Base-by-base conservation (phyloP, 2,113 vertebrate genomes). In the Kryptolebias marmoratus region DNA sequence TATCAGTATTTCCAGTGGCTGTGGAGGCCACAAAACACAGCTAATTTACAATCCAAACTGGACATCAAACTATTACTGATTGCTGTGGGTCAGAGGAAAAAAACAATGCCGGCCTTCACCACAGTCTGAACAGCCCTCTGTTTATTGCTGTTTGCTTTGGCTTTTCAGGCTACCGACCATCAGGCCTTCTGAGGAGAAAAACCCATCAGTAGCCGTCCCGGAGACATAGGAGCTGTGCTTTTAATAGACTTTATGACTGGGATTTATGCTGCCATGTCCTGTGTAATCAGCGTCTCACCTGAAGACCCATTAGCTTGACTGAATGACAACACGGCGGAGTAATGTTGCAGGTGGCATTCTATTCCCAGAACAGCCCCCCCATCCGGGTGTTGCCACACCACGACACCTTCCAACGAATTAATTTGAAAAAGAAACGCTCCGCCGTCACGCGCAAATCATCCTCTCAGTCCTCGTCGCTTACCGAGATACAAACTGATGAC, bases 81-180 rank as follows among this genome's bases (percentile, higher is more conserved):
- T 10, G 31, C n/a, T 11, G 0, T 0, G 22, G 27, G 42, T 62
- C 12, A 22, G 62, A 48, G 6, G 12, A 48, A 8, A 4, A 22
- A 60, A 5, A 44, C 11, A 47, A 55, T 2, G 11, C 22, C 1
- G 9, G 32, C 12, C 30, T 52, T 66, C 8, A 13, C 68, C 39
- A 4, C 15, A 28, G 45, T n/a, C 65, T 7, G 61, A 71, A 72
- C 61, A 47, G 18, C 62, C 66, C 54, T 61, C 30, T 13, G 16
- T 80, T 83, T 83, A 83, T 67, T 77, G 73, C 69, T 70, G 59
- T 85, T 85, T 82, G 58, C 64, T 71, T 66, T 74, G 71, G 57
- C 73, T 79, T 81, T 79, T 27, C 61, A 64, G 44, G 16, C 69
- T 5, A 16, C 6, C 0, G 18, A 48, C 49, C 13, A 42, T 44